These are phyloP conservation scores for Zaprionus obscuricornis DNA, from an alignment of 2,888 invertebrate genomes.

Conservation along the genomic window DNA sequence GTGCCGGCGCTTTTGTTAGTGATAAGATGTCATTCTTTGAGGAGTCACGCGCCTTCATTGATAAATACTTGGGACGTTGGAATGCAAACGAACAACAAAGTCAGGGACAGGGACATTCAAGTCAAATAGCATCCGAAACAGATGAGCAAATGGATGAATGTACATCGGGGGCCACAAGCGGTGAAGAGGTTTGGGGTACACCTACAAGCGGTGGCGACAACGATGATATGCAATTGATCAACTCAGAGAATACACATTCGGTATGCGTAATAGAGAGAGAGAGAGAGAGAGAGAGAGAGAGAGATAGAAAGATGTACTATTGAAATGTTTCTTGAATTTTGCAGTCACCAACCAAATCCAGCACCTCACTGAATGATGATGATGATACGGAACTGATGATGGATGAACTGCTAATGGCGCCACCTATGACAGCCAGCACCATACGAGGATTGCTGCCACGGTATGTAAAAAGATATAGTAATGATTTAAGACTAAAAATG, in stretches of 20 bases:
- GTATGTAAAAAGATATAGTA: slow-evolving; percentile 80
- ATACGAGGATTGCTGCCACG: slow-evolving; percentile 89
- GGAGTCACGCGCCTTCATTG: slow-evolving; percentile 84
- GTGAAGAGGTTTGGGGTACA: slow-evolving; percentile 95
- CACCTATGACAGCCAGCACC: slow-evolving; percentile 89
- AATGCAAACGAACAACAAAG: slow-evolving; percentile 73
- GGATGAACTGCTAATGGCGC: slow-evolving; percentile 91
- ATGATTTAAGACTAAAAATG: too few relatives aligned
- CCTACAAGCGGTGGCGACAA: slow-evolving; percentile 93
- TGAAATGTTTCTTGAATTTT: too few relatives aligned
- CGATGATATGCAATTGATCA: slow-evolving; percentile 88
- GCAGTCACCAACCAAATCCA: slow-evolving; percentile 87
- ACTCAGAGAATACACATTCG: slow-evolving; percentile 88
- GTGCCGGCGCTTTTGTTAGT: slow-evolving; percentile 91
- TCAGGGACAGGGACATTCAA: slow-evolving; percentile 8
- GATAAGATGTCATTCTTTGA: slow-evolving; percentile 91
- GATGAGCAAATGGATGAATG: slow-evolving; percentile 89
- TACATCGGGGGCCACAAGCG: slow-evolving; percentile 92
- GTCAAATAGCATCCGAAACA: slow-evolving; percentile 69
- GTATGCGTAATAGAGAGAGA: too few relatives aligned
- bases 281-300: too few relatives aligned
- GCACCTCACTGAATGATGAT: slow-evolving; percentile 88
- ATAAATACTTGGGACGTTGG: slow-evolving; percentile 85
- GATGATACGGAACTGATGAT: slow-evolving; percentile 92
- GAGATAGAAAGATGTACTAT: too few relatives aligned